Evolutionary conservation across 2,113 vertebrate genomes (phyloP), one percentile per base, ranked within the genome.

Genomic region (Saiga tatarica): DNA sequence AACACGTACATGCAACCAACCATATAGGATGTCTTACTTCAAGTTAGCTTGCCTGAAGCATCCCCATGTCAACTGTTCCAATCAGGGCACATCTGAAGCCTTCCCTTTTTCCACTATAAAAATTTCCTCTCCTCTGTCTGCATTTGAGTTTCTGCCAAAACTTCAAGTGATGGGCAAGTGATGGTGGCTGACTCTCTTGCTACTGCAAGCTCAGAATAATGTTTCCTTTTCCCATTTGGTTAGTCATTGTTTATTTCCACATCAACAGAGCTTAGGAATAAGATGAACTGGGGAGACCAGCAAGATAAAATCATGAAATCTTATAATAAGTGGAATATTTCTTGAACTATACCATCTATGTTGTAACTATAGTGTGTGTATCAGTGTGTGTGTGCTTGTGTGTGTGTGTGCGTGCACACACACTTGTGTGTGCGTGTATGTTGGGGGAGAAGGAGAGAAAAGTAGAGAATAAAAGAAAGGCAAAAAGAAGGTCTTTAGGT

Each of bases 381-480:
- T 86, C 1, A 7, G n/a, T 78, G 45, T 55, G 16, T 82, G 42
- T 47, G 11, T 12, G 11, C n/a, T n/a, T n/a, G n/a, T n/a, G n/a
- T 47, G 45, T 10, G 36, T 45, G 8, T 10, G 8, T 45, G 45
- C 2, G 36, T n/a, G n/a, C n/a, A n/a, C n/a, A n/a, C n/a, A 71
- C 19, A 36, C 0, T 19, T 81, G 17, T 19, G 4, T 39, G 1
- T 47, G 50, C 2, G 5, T 36, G 9, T n/a, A 1, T 53, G 26
- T n/a, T 3, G 19, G 25, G 59, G 4, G 5, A 55, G 39, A 33
- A 19, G n/a, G 45, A 81, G 55, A 96, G 25, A 96, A 74, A 60
- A 19, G 21, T 36, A 30, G 33, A 39, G 67, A 36, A 78, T 71
- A 16, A 85, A 42, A 74, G 9, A 87, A 53, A 87, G 14, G 2